These are phyloP conservation scores for Mythimna albipuncta DNA, from an alignment of 2,888 invertebrate species.

Conservation along the genomic window DNA sequence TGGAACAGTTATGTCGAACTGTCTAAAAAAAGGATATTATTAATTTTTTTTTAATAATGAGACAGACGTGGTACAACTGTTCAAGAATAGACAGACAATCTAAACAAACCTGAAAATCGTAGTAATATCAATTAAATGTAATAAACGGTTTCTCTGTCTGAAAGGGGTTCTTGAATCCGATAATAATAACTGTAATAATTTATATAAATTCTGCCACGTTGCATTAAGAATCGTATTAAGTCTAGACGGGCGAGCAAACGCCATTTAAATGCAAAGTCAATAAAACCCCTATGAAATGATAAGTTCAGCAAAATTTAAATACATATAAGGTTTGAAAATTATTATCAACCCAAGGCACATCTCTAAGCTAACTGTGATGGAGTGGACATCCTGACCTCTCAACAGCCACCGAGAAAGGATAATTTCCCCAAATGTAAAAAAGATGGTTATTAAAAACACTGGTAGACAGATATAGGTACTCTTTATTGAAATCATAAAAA, in stretches of 20 bases:
- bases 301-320: constrained; percentile 5
- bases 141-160: background rate
- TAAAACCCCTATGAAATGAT: constrained; percentile 7
- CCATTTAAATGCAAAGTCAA: constrained; percentile 28
- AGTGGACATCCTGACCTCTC: too few relatives aligned
- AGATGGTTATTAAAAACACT: too few relatives aligned
- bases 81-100: too few relatives aligned
- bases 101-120: too few relatives aligned
- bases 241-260: constrained; percentile 16
- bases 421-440: too few relatives aligned
- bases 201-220: background rate
- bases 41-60: too few relatives aligned
- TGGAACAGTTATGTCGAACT: too few relatives aligned
- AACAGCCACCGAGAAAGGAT: too few relatives aligned
- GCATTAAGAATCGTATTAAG: constrained; percentile 6
- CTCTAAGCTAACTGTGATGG: background rate
- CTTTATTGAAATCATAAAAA: too few relatives aligned
- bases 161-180: background rate
- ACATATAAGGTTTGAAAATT: constrained; percentile 6
- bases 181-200: constrained; percentile 4
- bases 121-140: background rate
- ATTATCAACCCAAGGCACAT: constrained; percentile 16
- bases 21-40: background rate
- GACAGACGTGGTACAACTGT: too few relatives aligned
- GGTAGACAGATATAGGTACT: too few relatives aligned